These are phyloP conservation scores for Ridgeia piscesae DNA, from an alignment of 1,140 invertebrate genomes.

Conservation along the genomic window DNA sequence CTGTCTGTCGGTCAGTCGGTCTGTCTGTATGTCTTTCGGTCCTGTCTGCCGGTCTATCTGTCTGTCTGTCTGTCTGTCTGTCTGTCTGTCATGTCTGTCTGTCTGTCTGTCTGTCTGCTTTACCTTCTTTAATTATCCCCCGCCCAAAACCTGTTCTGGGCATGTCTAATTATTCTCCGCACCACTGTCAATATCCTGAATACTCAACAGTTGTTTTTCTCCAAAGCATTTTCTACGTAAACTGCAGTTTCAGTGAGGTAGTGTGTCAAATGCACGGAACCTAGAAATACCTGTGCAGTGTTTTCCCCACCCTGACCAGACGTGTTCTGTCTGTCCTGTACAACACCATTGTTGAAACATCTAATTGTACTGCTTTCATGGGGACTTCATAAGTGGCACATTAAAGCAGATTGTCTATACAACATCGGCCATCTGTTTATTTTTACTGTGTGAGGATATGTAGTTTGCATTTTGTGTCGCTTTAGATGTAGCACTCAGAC, in stretches of 20 bases:
- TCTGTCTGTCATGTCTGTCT: too few relatives aligned
- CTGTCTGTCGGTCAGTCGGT: too few relatives aligned
- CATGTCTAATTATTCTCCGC: too few relatives aligned
- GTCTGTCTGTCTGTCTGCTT: too few relatives aligned
- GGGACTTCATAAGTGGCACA: background rate
- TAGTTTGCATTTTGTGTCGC: background rate
- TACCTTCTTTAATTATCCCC: too few relatives aligned
- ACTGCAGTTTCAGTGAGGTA: background rate
- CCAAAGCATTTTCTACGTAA: background rate
- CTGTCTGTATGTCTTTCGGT: too few relatives aligned
- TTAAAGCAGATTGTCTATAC: background rate
- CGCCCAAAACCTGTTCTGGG: too few relatives aligned
- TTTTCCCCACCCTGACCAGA: background rate
- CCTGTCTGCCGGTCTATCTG: too few relatives aligned
- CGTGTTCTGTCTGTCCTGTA: background rate
- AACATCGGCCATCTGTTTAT: background rate
- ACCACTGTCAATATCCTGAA: too few relatives aligned
- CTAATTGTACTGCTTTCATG: background rate
- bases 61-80: too few relatives aligned
- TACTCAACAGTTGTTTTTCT: too few relatives aligned
- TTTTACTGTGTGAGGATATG: background rate
- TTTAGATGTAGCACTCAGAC: background rate
- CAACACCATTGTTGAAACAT: background rate
- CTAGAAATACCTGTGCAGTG: background rate
- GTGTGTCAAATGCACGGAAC: background rate